phyloP scores from a whole-genome alignment of 2,797 vertebrate genomes.

The Anisognathus igniventris region DNA sequence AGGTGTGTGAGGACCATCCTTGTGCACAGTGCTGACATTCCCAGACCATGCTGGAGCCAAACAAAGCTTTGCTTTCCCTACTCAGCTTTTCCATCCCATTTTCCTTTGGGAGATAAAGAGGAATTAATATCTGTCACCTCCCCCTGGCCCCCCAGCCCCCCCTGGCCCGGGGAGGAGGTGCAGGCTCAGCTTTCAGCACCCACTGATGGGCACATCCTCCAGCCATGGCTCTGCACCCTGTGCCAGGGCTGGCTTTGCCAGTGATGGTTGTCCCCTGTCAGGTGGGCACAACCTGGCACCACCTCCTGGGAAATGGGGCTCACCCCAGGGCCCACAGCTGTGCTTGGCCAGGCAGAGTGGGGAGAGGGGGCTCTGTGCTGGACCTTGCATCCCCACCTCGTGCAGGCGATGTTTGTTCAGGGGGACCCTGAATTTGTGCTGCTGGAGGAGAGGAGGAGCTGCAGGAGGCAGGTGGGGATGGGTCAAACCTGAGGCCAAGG shows the following conservation, averaged over 20 bases:
- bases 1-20: fast-evolving
- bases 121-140: not conserved
- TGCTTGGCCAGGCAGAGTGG: not conserved
- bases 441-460: not conserved
- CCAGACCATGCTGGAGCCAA: not conserved
- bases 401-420: fast-evolving
- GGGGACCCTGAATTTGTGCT: fast-evolving
- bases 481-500: fast-evolving
- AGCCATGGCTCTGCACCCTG: not conserved
- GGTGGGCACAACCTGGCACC: not conserved
- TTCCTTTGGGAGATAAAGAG: not conserved
- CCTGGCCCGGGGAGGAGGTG: fast-evolving
- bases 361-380: not conserved
- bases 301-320: fast-evolving
- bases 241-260: not conserved
- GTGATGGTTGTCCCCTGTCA: not conserved
- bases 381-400: fast-evolving
- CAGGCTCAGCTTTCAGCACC: not conserved
- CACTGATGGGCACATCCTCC: not conserved
- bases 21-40: fast-evolving
- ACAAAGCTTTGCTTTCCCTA: not conserved
- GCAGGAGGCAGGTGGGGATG: not conserved
- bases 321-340: fast-evolving
- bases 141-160: fast-evolving
- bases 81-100: not conserved